These are phyloP conservation scores for Bryconaethiops microstoma DNA, from an alignment of 2,797 vertebrate genomes.

Conservation along the genomic window DNA sequence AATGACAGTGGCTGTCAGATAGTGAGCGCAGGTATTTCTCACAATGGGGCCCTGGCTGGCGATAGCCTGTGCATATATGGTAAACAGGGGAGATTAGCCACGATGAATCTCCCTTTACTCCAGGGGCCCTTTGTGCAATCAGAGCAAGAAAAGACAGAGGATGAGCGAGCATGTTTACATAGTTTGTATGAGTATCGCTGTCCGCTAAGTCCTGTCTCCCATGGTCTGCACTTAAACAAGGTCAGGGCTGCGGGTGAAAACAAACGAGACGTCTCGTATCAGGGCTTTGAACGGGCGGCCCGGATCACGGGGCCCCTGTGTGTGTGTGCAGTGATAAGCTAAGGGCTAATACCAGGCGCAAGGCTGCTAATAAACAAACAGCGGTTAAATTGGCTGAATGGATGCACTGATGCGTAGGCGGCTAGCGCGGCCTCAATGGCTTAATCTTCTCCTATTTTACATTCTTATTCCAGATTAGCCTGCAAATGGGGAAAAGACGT, in stretches of 20 bases:
- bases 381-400: slow-evolving; percentile 83
- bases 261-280: slow-evolving; percentile 70
- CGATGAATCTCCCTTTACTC: slow-evolving; percentile 75
- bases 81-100: slow-evolving; percentile 78
- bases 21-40: slow-evolving; percentile 77
- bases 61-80: slow-evolving; percentile 79
- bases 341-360: slow-evolving; percentile 75
- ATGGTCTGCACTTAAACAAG: slow-evolving; percentile 79
- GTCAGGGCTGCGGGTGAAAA: slow-evolving; percentile 70
- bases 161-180: slow-evolving; percentile 79
- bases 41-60: slow-evolving; percentile 62
- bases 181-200: slow-evolving; percentile 76
- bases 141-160: slow-evolving; percentile 67
- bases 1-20: slow-evolving; percentile 75
- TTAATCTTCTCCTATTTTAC: slow-evolving; percentile 80
- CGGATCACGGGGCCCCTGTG: slow-evolving; percentile 70
- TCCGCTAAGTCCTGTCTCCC: slow-evolving; percentile 79
- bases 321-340: slow-evolving; percentile 80
- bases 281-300: slow-evolving; percentile 70
- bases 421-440: slow-evolving; percentile 74
- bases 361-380: slow-evolving; percentile 87
- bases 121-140: slow-evolving; percentile 75
- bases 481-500: slow-evolving; percentile 60
- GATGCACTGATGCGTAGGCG: slow-evolving; percentile 77
- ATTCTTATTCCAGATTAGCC: slow-evolving; percentile 80